A percentile compares a stretch with the other conserved stretches of the same genome.
Conservation (phyloP, 2,888 invertebrate species). For the Cryptops parisi region DNA sequence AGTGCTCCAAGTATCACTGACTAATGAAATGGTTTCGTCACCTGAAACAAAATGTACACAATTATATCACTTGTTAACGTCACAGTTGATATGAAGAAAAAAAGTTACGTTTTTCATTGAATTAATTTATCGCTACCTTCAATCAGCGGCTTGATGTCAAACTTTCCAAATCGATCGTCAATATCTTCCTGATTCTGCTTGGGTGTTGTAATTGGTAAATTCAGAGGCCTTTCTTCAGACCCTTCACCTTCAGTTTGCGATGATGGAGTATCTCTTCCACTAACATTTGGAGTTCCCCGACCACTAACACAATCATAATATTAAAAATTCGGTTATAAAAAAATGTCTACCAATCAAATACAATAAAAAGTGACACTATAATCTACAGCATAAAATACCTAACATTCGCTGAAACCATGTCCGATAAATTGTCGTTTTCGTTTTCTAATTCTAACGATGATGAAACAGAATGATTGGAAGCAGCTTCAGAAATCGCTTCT, state of each 20-base stretch:
- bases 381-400: slow-evolving; percentile 17
- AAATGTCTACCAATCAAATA: background rate
- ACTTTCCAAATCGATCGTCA: slow-evolving; percentile 96
- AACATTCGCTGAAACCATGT: slow-evolving; percentile 93
- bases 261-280: slow-evolving; percentile 89
- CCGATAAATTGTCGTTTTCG: slow-evolving; percentile 78
- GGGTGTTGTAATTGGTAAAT: slow-evolving; percentile 31
- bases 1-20: slow-evolving; percentile 98
- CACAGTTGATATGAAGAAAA: no score
- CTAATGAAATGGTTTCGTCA: slow-evolving; percentile 91
- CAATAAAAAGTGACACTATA: background rate
- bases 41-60: no score
- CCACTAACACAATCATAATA: slow-evolving; percentile 35
- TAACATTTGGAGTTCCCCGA: slow-evolving; percentile 86
- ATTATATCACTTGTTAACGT: no score
- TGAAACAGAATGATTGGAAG: slow-evolving; percentile 87
- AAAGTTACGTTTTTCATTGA: no score
- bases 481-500: slow-evolving; percentile 89
- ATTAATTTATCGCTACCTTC: slow-evolving; percentile 37
- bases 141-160: slow-evolving; percentile 66
- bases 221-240: slow-evolving; percentile 22
- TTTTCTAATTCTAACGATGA: slow-evolving; percentile 71
- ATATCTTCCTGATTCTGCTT: slow-evolving; percentile 87
- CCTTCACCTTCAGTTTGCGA: slow-evolving; percentile 46
- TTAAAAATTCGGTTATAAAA: background rate